phyloP scores from a whole-genome alignment of 1,140 invertebrate species.

The Bombus cullumanus region DNA sequence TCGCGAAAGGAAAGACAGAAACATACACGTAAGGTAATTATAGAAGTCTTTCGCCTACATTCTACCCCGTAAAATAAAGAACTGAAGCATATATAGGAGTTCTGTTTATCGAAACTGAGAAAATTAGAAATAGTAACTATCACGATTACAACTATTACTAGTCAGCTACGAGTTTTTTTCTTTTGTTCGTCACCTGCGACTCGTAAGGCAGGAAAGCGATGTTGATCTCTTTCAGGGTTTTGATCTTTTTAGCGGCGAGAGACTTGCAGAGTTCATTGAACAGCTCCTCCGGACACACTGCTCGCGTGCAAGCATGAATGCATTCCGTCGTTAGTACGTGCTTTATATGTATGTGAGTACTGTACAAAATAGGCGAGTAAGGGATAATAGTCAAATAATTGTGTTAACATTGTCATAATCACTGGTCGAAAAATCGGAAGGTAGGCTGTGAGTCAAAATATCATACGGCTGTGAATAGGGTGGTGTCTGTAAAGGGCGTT shows the following conservation, averaged over 20 bases:
- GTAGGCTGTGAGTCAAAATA: constrained; percentile 29
- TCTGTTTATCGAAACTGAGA: constrained; percentile 40
- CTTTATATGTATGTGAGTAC: constrained; percentile 60
- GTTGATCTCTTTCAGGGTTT: constrained; percentile 99
- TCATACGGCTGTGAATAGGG: constrained; percentile 26
- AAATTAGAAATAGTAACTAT: constrained; percentile 13
- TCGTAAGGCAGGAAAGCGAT: constrained; percentile 99
- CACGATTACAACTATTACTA: constrained; percentile 38
- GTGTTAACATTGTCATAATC: constrained; percentile 23
- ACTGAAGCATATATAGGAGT: constrained; percentile 48
- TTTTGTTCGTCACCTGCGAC: constrained; percentile 90
- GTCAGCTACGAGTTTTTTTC: constrained; percentile 47
- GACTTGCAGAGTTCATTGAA: constrained; percentile 99
- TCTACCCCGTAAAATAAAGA: constrained; percentile 42
- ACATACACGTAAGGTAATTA: constrained; percentile 22
- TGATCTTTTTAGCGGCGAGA: constrained; percentile 96
- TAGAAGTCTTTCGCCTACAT: constrained; percentile 56
- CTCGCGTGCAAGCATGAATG: constrained; percentile 80
- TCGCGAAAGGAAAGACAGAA: constrained; percentile 10
- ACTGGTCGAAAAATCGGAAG: constrained; percentile 25
- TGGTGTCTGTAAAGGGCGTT: background rate
- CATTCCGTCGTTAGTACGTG: constrained; percentile 77
- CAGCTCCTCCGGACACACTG: constrained; percentile 94
- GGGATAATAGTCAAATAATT: constrained; percentile 14
- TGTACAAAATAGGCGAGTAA: constrained; percentile 36